phyloP scores from a whole-genome alignment of 2,888 invertebrate species.

The Tillus elongatus region DNA sequence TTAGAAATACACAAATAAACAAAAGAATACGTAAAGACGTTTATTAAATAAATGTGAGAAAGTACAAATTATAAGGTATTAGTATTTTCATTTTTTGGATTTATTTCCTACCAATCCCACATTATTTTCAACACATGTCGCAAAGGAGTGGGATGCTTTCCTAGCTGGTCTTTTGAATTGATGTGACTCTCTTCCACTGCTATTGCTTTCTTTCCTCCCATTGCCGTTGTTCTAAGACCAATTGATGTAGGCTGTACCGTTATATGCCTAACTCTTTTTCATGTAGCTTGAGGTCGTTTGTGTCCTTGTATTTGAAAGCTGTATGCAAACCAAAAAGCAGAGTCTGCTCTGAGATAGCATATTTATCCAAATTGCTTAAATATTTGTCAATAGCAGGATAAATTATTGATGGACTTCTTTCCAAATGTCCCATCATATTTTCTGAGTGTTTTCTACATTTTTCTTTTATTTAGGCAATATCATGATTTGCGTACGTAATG shows the following conservation, averaged over 20 bases:
- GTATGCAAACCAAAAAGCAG: constrained; percentile 10
- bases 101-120: constrained; percentile 7
- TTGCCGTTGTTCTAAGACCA: constrained; percentile 7
- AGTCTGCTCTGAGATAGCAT: constrained; percentile 7
- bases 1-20: no score
- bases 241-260: constrained; percentile 9
- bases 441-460: constrained; percentile 4
- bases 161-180: constrained; percentile 4
- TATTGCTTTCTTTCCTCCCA: constrained; percentile 9
- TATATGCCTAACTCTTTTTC: constrained; percentile 9
- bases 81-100: constrained; percentile 8
- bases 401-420: constrained; percentile 5
- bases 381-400: constrained; percentile 8
- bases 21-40: background rate
- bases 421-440: constrained; percentile 9
- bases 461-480: constrained; percentile 5
- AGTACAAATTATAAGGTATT: constrained; percentile 3
- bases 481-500: background rate
- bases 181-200: constrained; percentile 8
- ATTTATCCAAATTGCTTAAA: constrained; percentile 11
- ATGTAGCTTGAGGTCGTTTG: constrained; percentile 10
- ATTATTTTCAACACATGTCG: constrained; percentile 8
- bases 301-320: constrained; percentile 9
- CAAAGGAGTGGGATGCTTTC: constrained; percentile 7
- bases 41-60: background rate